phyloP scores from a whole-genome alignment of 1,140 invertebrate species.

The Dreissena polymorpha region DNA sequence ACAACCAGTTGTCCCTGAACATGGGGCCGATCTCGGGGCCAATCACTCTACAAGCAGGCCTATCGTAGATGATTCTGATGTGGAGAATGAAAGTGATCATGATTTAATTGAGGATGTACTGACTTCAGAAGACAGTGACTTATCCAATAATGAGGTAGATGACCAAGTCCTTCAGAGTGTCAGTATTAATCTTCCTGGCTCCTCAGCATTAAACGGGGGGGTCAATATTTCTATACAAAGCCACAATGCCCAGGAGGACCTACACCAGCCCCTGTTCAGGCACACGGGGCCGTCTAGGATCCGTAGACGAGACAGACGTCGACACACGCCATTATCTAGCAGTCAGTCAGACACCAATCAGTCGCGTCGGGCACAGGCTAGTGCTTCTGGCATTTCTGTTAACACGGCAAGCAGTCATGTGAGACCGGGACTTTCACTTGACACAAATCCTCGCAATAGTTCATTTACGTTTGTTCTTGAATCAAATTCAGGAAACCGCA shows the following conservation, averaged over 20 bases:
- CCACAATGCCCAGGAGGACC: neutral
- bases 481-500: conserved; percentile 34
- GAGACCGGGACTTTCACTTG: neutral
- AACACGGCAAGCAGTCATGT: neutral
- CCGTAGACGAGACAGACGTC: neutral
- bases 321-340: neutral
- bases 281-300: conserved; percentile 13
- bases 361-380: too few relatives aligned
- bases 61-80: too few relatives aligned
- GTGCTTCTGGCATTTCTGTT: neutral
- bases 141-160: neutral
- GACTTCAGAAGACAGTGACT: neutral
- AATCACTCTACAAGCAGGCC: too few relatives aligned
- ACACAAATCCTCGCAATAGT: conserved; percentile 27
- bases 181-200: neutral
- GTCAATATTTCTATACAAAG: neutral
- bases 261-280: conserved; percentile 15
- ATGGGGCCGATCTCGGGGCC: too few relatives aligned
- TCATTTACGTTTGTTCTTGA: conserved; percentile 46
- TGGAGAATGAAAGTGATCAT: conserved; percentile 41
- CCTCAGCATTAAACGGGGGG: neutral
- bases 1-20: neutral
- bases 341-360: neutral
- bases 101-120: conserved; percentile 35
- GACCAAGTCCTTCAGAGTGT: neutral